These are phyloP conservation scores for Anoplius nigerrimus DNA, from an alignment of 2,888 invertebrate genomes.

Conservation along the genomic window DNA sequence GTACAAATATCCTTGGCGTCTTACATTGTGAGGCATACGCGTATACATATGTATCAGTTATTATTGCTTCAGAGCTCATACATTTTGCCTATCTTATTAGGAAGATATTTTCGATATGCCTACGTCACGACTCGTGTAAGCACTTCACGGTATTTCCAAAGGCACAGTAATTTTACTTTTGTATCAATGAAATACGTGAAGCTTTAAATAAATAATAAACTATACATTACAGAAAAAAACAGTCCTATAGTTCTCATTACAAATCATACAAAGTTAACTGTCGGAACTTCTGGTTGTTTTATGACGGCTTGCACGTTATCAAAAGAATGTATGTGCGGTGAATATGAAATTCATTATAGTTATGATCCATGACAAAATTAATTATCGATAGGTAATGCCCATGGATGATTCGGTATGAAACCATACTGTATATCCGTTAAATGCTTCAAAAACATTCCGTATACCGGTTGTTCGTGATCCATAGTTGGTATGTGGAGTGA, in stretches of 20 bases:
- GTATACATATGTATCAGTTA: neutral
- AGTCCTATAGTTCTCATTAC: constrained; percentile 6
- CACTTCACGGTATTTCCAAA: no score
- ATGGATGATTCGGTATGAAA: constrained; percentile 84
- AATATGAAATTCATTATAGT: neutral
- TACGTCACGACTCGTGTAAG: no score
- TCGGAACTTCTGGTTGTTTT: neutral
- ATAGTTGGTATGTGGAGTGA: constrained; percentile 84
- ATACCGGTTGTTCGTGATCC: constrained; percentile 83
- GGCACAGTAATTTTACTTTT: neutral
- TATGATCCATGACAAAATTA: neutral
- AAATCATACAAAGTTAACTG: neutral
- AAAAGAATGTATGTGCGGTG: no score
- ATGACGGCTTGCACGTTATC: no score
- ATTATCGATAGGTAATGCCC: constrained; percentile 81
- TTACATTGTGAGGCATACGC: neutral
- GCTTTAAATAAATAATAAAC: constrained; percentile 12
- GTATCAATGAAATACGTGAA: neutral
- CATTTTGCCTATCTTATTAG: no score
- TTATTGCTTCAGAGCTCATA: neutral
- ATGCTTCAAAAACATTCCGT: constrained; percentile 83
- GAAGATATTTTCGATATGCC: no score
- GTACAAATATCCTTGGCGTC: neutral
- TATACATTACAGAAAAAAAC: constrained; percentile 1
- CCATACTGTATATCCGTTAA: constrained; percentile 95